phyloP scores from a whole-genome alignment of 2,113 vertebrate species.

The Paedocypris sp. region DNA sequence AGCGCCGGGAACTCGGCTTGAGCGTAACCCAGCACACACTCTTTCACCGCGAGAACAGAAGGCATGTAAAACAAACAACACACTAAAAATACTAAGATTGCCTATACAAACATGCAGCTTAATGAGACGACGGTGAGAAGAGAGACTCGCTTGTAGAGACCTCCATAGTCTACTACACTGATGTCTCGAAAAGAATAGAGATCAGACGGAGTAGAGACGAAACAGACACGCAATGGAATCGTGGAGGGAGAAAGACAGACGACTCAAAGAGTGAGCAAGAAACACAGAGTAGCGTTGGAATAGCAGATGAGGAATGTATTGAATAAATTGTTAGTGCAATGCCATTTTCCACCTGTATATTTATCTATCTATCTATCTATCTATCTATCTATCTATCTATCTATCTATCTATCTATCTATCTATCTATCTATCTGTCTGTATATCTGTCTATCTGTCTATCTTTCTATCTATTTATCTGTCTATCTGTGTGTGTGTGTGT shows the following conservation, averaged over 20 bases:
- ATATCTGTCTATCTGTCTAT: too few relatives aligned
- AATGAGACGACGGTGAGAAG: constrained; percentile 69
- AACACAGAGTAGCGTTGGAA: too few relatives aligned
- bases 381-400: too few relatives aligned
- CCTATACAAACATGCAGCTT: constrained; percentile 70
- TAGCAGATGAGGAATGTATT: too few relatives aligned
- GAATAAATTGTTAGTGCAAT: too few relatives aligned
- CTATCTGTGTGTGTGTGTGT: too few relatives aligned
- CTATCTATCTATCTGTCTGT: too few relatives aligned
- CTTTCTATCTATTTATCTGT: too few relatives aligned
- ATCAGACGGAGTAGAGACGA: constrained; percentile 57
- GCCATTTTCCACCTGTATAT: too few relatives aligned
- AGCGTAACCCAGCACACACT: constrained; percentile 22
- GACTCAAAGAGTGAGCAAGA: constrained; percentile 60
- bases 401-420: too few relatives aligned
- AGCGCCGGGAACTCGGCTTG: constrained; percentile 27
- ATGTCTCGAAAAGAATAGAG: constrained; percentile 64
- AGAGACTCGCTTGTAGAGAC: constrained; percentile 55
- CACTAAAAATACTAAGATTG: constrained; percentile 71
- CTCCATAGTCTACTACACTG: constrained; percentile 43
- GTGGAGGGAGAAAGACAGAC: constrained; percentile 36
- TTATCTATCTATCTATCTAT: too few relatives aligned
- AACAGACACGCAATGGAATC: constrained; percentile 55
- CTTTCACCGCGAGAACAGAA: constrained; percentile 52
- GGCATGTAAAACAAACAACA: constrained; percentile 65